Percentiles rank a stretch among this genome's conserved stretches.
These are phyloP conservation scores for Melanostoma mellinum DNA, from an alignment of 2,888 invertebrate genomes.

Conservation along the genomic window DNA sequence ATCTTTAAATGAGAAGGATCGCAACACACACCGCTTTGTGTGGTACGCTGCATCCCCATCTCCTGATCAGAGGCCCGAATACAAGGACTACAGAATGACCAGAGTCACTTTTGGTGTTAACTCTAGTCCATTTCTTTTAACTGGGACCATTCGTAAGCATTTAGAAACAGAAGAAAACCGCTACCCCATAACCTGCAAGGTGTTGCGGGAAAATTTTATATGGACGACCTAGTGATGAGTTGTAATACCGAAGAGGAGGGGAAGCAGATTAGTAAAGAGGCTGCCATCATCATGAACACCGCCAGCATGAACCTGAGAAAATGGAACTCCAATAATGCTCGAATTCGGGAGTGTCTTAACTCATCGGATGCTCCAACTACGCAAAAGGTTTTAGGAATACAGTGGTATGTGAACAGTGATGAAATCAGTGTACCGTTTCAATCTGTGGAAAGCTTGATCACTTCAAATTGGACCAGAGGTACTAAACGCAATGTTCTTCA, in stretches of 20 bases:
- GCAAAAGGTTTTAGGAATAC: slow-evolving; percentile 32
- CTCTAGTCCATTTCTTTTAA: slow-evolving; percentile 34
- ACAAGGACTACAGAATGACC: slow-evolving; percentile 27
- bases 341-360: neutral
- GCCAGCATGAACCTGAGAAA: slow-evolving; percentile 39
- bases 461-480: neutral
- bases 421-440: slow-evolving; percentile 15
- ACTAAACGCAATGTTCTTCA: slow-evolving; percentile 25
- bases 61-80: neutral
- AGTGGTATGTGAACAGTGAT: slow-evolving; percentile 24
- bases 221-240: slow-evolving; percentile 21
- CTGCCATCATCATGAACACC: neutral
- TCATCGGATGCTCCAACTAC: slow-evolving; percentile 17
- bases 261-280: neutral
- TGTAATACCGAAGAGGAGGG: neutral
- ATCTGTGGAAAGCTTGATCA: slow-evolving; percentile 7
- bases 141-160: slow-evolving; percentile 26
- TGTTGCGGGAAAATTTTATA: slow-evolving; percentile 23
- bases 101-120: slow-evolving; percentile 40
- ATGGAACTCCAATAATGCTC: slow-evolving; percentile 28
- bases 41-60: neutral
- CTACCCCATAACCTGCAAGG: slow-evolving; percentile 19
- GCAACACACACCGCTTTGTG: slow-evolving; percentile 31
- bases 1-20: slow-evolving; percentile 3
- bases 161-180: neutral